Evolutionary conservation across 53 echinoderm and acorn worm genomes (phyloP).

Genomic region (Crossaster papposus): DNA sequence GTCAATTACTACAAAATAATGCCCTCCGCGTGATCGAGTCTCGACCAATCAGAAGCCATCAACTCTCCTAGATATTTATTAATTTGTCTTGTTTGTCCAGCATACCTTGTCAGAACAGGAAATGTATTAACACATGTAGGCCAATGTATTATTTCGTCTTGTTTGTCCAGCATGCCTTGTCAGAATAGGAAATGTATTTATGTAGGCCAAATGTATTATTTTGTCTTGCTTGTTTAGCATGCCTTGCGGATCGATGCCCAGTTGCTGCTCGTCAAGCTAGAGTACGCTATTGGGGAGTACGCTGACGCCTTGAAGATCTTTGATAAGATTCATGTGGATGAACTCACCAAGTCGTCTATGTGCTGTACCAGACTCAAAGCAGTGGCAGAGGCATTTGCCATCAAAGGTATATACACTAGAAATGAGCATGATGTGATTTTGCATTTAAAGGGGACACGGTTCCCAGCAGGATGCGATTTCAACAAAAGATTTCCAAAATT

Average conservation of each 20-base stretch:
- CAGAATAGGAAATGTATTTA: neutral
- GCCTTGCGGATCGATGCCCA: conserved; percentile 80
- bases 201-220: neutral
- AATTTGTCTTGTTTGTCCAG: neutral
- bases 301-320: conserved; percentile 76
- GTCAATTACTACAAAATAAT: too few relatives aligned
- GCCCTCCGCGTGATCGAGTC: too few relatives aligned
- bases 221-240: conserved; percentile 55
- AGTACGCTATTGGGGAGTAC: conserved; percentile 85
- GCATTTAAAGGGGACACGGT: too few relatives aligned
- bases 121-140: neutral
- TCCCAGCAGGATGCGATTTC: too few relatives aligned
- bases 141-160: neutral
- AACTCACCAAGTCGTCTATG: conserved; percentile 67
- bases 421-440: too few relatives aligned
- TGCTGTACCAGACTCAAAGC: conserved; percentile 77
- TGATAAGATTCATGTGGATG: conserved; percentile 79
- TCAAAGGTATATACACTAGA: conserved; percentile 71
- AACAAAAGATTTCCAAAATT: too few relatives aligned
- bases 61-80: too few relatives aligned
- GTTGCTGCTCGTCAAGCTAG: conserved; percentile 84
- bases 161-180: neutral
- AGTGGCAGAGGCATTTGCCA: conserved; percentile 92
- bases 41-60: too few relatives aligned
- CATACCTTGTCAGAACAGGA: neutral